phyloP scores from a whole-genome alignment of 1,140 invertebrate species.

The Lordiphosa stackelbergi region DNA sequence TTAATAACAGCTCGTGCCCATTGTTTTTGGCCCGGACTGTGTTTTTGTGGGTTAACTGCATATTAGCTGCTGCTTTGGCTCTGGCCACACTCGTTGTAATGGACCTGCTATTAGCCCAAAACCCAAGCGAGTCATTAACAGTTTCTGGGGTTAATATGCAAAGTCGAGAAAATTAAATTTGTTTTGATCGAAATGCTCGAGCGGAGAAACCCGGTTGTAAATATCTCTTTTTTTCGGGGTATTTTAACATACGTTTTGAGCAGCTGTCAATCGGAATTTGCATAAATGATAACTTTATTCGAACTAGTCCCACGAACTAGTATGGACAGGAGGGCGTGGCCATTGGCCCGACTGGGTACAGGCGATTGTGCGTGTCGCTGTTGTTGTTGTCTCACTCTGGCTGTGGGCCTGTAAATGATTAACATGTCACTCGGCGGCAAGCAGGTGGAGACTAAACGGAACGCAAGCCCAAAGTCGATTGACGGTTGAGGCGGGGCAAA shows the following conservation, averaged over 20 bases:
- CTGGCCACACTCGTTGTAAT: conserved; percentile 38
- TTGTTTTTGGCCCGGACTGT: conserved; percentile 50
- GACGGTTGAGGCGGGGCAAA: conserved; percentile 35
- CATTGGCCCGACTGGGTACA: conserved; percentile 30
- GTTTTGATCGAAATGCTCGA: conserved; percentile 1
- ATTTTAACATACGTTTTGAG: conserved; percentile 18
- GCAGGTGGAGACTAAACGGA: conserved; percentile 23
- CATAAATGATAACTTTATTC: conserved; percentile 73
- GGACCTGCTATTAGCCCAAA: conserved; percentile 51
- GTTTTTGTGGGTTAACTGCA: conserved; percentile 71
- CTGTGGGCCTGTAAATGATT: conserved; percentile 47
- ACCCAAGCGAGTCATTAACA: conserved; percentile 48
- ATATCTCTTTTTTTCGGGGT: background rate
- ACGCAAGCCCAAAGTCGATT: conserved; percentile 13
- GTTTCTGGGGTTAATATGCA: conserved; percentile 33
- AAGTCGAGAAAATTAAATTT: conserved; percentile 11
- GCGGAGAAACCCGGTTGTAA: conserved; percentile 4
- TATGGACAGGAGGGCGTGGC: conserved; percentile 41
- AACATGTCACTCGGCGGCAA: conserved; percentile 49
- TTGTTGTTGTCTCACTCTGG: conserved; percentile 45
- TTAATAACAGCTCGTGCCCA: conserved; percentile 62
- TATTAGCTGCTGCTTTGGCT: conserved; percentile 60
- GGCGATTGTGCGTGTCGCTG: conserved; percentile 44
- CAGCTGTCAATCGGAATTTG: conserved; percentile 59
- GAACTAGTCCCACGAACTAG: conserved; percentile 48